These are phyloP conservation scores for Dasyurus viverrinus DNA, from an alignment of 2,113 vertebrate genomes.

Conservation along the genomic window DNA sequence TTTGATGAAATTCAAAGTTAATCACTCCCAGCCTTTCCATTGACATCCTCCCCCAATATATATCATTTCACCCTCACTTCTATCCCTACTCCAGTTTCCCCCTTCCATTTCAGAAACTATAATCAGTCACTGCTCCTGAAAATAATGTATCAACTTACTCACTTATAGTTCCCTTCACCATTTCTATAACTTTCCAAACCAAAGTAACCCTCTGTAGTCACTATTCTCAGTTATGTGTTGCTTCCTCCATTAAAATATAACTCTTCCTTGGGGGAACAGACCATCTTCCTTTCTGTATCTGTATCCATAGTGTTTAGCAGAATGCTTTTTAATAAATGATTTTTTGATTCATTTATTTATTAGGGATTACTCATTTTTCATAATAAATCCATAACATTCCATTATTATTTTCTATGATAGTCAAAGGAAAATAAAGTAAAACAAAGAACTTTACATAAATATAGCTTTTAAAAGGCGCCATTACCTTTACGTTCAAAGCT, in stretches of 20 bases:
- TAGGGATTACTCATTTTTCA: background rate
- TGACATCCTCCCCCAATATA: background rate
- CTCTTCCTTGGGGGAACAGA: background rate
- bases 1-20: slow-evolving; percentile 24
- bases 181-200: background rate
- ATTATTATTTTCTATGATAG: slow-evolving; percentile 22
- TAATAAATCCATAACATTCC: background rate
- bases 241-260: background rate
- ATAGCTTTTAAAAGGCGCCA: slow-evolving; percentile 17
- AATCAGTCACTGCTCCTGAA: background rate
- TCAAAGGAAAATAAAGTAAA: slow-evolving; percentile 51
- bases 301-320: background rate
- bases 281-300: background rate
- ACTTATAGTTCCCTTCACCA: background rate
- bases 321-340: background rate
- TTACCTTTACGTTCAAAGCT: slow-evolving; percentile 99
- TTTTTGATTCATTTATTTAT: background rate
- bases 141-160: background rate
- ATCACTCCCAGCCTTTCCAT: background rate
- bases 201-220: background rate
- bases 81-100: background rate
- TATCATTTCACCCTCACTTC: background rate
- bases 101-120: background rate
- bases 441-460: slow-evolving; percentile 29
- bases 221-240: background rate